These are phyloP conservation scores for Centrocercus urophasianus DNA, from an alignment of 2,113 vertebrate genomes.

Conservation along the genomic window DNA sequence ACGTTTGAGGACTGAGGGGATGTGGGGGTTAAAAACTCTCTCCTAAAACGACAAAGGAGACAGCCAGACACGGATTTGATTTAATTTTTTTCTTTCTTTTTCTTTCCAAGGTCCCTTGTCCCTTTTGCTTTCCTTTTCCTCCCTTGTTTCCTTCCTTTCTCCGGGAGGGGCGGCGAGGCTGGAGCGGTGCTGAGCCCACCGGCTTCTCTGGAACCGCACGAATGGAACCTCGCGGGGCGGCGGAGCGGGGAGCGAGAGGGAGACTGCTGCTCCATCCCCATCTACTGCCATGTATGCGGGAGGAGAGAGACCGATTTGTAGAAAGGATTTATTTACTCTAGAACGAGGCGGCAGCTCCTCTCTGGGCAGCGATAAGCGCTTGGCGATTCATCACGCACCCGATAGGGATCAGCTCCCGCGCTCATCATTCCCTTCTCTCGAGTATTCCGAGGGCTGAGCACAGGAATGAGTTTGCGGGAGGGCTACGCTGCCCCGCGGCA, in stretches of 20 bases:
- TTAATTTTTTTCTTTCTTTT: not conserved
- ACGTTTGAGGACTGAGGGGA: not conserved
- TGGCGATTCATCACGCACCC: slow-evolving; percentile 59
- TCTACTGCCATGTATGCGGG: not conserved
- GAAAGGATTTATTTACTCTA: slow-evolving; percentile 57
- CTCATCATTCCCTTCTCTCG: slow-evolving; percentile 4
- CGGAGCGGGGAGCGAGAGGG: not conserved
- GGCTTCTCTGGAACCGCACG: not conserved
- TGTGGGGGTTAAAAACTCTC: not conserved
- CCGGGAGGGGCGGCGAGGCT: not conserved
- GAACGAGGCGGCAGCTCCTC: slow-evolving; percentile 59
- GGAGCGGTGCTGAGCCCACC: not conserved
- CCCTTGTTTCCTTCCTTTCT: slow-evolving; percentile 39
- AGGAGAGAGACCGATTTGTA: slow-evolving; percentile 12
- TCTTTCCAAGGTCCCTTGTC: slow-evolving; percentile 59
- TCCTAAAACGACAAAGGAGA: not conserved
- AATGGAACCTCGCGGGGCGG: not conserved
- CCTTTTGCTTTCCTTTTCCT: slow-evolving; percentile 51
- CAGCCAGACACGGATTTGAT: not conserved
- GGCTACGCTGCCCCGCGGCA: too few relatives aligned
- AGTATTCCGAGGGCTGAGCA: not conserved
- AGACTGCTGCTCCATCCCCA: not conserved
- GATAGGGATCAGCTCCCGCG: slow-evolving; percentile 48
- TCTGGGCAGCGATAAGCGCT: slow-evolving; percentile 57
- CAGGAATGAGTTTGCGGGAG: not conserved